Evolutionary conservation across 2,113 vertebrate genomes (phyloP).

Genomic region (Vireo altiloquus): DNA sequence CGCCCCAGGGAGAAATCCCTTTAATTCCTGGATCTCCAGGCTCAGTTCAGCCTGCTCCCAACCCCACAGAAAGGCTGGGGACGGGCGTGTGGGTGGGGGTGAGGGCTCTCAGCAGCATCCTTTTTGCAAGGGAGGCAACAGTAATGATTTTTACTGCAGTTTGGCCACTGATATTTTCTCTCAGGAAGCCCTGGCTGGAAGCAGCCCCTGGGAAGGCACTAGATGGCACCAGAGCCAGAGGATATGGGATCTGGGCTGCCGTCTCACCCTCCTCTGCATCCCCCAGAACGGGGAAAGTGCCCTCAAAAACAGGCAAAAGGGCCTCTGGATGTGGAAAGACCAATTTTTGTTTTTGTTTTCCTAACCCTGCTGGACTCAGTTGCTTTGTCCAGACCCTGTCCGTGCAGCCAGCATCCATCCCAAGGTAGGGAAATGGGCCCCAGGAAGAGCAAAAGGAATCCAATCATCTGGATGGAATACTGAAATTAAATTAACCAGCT

Average conservation of each 20-base stretch:
- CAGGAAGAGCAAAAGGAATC: fast-evolving
- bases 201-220: neutral
- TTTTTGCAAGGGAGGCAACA: neutral
- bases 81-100: fast-evolving
- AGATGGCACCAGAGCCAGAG: slow-evolving; percentile 46
- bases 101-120: neutral
- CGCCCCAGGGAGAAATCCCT: neutral
- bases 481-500: neutral
- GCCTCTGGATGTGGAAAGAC: neutral
- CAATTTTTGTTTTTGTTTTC: neutral
- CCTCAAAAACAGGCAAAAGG: neutral
- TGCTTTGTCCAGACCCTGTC: fast-evolving
- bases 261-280: neutral
- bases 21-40: neutral
- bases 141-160: neutral
- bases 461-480: fast-evolving
- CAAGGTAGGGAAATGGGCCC: neutral
- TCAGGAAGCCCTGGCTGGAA: neutral
- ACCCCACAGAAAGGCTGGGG: neutral
- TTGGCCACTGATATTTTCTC: neutral
- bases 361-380: fast-evolving
- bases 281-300: neutral
- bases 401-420: neutral
- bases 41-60: neutral
- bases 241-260: neutral